Evolutionary conservation across 2,797 vertebrate genomes (phyloP).

Genomic region (Hylomyscus alleni): DNA sequence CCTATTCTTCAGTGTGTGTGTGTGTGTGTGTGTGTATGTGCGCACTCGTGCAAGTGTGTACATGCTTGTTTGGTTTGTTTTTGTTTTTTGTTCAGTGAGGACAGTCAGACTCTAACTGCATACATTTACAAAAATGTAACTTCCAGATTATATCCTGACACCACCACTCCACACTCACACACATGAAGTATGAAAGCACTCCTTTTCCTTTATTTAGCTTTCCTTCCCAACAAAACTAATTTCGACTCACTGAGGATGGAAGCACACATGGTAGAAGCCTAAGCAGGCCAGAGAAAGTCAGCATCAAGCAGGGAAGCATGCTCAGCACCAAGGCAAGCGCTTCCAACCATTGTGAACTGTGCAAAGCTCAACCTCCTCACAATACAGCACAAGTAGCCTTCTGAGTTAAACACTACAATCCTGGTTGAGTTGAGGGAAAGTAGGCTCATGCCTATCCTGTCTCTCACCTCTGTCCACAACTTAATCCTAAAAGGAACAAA

Average conservation of each 20-base stretch:
- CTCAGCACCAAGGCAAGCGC: not conserved
- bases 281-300: slow-evolving; percentile 2
- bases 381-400: not conserved
- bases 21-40: not conserved
- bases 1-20: slow-evolving; percentile 73
- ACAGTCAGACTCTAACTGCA: slow-evolving; percentile 78
- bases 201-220: not conserved
- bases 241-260: not conserved
- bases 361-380: not conserved
- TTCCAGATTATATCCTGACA: slow-evolving; percentile 61
- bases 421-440: not conserved
- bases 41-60: too few relatives aligned
- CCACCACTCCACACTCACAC: not conserved
- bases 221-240: not conserved
- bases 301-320: not conserved
- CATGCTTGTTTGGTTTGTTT: not conserved
- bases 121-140: slow-evolving; percentile 37
- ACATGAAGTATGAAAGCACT: slow-evolving; percentile 45
- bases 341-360: not conserved
- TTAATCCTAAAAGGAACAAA: slow-evolving; percentile 45
- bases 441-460: not conserved
- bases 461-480: slow-evolving; percentile 4
- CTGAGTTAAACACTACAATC: not conserved
- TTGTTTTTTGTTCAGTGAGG: slow-evolving; percentile 12
- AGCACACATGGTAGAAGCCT: not conserved